Percentiles rank a stretch among this genome's conserved stretches.
Evolutionary conservation across 2,113 vertebrate species (phyloP).

Genomic region (Apodemus sylvaticus): DNA sequence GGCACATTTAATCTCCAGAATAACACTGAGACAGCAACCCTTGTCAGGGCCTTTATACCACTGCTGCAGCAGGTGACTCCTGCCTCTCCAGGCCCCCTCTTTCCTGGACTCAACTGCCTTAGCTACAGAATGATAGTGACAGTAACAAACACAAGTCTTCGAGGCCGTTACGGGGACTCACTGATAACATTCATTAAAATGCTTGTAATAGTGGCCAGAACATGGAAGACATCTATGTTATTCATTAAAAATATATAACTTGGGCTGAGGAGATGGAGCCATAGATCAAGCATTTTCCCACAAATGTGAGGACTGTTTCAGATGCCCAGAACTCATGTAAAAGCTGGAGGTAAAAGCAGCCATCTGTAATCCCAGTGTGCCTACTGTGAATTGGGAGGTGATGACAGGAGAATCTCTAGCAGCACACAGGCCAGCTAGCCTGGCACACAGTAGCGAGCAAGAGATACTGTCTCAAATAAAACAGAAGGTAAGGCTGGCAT

Average conservation of each 20-base stretch:
- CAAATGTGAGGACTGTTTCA: not conserved
- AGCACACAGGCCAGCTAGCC: not conserved
- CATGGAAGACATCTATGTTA: not conserved
- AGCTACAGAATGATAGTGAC: not conserved
- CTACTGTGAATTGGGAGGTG: not conserved
- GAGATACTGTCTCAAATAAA: not conserved
- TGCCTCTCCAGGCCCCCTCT: not conserved
- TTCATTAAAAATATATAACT: not conserved
- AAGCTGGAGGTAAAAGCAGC: not conserved
- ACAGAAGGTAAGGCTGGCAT: not conserved
- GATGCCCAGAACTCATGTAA: not conserved
- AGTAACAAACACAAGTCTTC: not conserved
- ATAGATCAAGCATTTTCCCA: not conserved
- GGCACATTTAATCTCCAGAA: not conserved
- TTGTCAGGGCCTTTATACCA: accelerated
- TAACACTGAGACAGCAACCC: not conserved
- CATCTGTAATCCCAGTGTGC: not conserved
- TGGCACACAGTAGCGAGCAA: not conserved
- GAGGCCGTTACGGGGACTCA: not conserved
- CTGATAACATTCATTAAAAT: not conserved
- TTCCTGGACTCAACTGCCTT: not conserved
- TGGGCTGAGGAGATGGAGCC: not conserved
- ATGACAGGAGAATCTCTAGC: not conserved
- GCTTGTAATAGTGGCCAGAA: not conserved
- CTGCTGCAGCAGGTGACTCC: not conserved